Evolutionary conservation across 2,888 invertebrate genomes (phyloP).

Genomic region (Siphlonurus alternatus): DNA sequence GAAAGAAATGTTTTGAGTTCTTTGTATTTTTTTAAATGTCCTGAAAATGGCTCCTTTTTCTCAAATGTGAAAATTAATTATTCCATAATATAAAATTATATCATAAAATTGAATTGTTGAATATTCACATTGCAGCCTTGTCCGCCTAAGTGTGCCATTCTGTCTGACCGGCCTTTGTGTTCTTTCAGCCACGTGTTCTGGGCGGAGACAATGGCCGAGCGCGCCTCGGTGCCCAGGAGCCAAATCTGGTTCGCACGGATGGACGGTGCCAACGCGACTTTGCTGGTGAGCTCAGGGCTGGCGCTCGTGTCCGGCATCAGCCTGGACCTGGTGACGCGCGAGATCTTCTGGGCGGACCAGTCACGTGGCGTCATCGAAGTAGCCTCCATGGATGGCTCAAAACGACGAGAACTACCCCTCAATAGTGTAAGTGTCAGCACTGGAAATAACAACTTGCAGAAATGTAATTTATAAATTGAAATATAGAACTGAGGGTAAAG

Average conservation of each 20-base stretch:
- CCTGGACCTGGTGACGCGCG: slow-evolving; percentile 35
- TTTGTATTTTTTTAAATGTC: no score
- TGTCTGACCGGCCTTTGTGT: no score
- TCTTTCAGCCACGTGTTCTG: slow-evolving; percentile 26
- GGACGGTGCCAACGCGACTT: slow-evolving; percentile 30
- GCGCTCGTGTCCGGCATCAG: slow-evolving; percentile 38
- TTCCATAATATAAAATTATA: slow-evolving; percentile 5
- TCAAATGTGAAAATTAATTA: neutral
- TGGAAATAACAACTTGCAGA: no score
- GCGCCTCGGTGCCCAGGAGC: slow-evolving; percentile 15
- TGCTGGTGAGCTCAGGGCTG: slow-evolving; percentile 27
- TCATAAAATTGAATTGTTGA: no score
- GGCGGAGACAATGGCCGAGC: slow-evolving; percentile 20
- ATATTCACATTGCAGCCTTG: no score
- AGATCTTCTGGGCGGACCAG: slow-evolving; percentile 62
- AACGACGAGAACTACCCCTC: slow-evolving; percentile 14
- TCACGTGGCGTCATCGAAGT: slow-evolving; percentile 33
- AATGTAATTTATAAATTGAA: neutral
- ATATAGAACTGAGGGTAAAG: neutral
- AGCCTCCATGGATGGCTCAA: slow-evolving; percentile 19
- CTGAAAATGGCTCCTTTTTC: no score
- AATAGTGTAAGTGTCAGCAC: slow-evolving; percentile 10
- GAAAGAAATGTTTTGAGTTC: slow-evolving; percentile 22
- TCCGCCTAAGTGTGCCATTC: no score
- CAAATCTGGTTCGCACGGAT: slow-evolving; percentile 29